phyloP scores from a whole-genome alignment of 1,140 invertebrate genomes.

The Caenorhabditis brenneri region DNA sequence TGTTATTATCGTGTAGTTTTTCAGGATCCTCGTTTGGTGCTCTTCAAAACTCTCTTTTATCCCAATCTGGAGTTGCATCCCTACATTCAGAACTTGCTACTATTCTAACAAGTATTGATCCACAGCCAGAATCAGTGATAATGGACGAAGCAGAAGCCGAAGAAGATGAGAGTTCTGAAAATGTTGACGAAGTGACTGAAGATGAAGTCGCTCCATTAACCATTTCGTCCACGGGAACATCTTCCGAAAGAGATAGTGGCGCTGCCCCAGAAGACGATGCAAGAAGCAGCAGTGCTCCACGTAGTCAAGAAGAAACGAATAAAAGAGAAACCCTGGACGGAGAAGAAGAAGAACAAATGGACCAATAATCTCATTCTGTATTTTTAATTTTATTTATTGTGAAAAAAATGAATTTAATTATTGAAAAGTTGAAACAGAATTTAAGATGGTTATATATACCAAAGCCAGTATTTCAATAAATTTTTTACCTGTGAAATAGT shows the following conservation, averaged over 20 bases:
- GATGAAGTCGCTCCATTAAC: background rate
- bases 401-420: too few species aligned
- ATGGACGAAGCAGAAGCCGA: background rate
- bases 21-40: conserved; percentile 1
- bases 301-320: background rate
- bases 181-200: background rate
- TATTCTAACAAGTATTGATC: background rate
- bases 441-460: too few species aligned
- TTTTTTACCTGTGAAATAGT: too few species aligned
- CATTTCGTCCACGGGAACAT: background rate
- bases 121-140: background rate
- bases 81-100: background rate
- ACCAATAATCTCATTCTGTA: background rate
- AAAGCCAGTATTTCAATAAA: too few species aligned
- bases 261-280: background rate
- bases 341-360: background rate
- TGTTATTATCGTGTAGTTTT: background rate
- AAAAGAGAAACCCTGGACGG: background rate
- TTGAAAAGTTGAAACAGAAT: too few species aligned
- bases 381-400: background rate
- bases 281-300: background rate
- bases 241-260: background rate
- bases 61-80: background rate
- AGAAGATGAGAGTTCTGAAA: background rate
- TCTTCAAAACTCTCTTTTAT: conserved; percentile 3